Conservation (phyloP, 2,797 vertebrate genomes). For the Macropus fuliginosus region DNA sequence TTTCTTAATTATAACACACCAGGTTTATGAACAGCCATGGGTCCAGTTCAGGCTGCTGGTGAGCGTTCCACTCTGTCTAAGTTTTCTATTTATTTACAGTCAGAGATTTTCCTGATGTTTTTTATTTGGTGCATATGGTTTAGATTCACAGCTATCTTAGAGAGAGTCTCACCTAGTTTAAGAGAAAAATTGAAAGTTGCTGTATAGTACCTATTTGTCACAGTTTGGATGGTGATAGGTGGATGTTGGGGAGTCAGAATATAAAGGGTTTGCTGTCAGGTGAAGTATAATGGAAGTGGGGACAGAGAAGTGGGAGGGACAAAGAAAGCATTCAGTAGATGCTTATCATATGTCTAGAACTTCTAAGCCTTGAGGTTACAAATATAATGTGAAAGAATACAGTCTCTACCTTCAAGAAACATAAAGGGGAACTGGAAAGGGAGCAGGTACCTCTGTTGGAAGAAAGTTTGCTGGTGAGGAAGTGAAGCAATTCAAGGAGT, state of each 20-base stretch:
- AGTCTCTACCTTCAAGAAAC: neutral
- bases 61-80: conserved; percentile 32
- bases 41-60: conserved; percentile 26
- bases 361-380: neutral
- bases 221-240: neutral
- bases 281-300: conserved; percentile 37
- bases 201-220: neutral
- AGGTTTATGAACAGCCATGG: conserved; percentile 1
- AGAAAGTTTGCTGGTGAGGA: neutral
- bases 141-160: conserved; percentile 33
- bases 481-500: neutral
- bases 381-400: neutral
- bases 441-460: neutral
- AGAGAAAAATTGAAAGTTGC: neutral
- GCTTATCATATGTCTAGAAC: neutral
- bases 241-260: conserved; percentile 6
- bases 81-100: neutral
- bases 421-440: neutral
- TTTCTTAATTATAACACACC: conserved; percentile 32
- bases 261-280: neutral
- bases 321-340: neutral
- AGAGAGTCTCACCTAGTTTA: neutral
- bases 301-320: neutral
- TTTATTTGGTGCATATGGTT: neutral
- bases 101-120: conserved; percentile 38